Percentiles rank a stretch among this genome's conserved stretches.
Conservation (phyloP, 2,888 invertebrate species). For the Peribatodes rhomboidaria region DNA sequence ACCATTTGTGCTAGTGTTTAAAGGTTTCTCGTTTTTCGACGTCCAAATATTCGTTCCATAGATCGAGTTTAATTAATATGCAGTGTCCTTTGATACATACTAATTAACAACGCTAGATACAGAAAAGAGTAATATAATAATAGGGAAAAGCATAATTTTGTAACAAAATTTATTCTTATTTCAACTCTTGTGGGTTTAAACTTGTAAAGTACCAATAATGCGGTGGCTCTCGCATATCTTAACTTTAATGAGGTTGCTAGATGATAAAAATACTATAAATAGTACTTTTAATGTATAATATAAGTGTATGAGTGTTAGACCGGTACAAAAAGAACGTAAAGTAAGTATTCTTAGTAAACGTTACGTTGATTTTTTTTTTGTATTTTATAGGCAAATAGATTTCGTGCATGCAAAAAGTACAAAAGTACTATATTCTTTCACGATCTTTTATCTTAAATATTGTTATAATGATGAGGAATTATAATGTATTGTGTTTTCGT, state of each 20-base stretch:
- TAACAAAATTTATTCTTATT: background rate
- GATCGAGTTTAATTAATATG: too few relatives aligned
- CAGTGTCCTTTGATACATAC: too few relatives aligned
- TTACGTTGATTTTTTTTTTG: constrained; percentile 66
- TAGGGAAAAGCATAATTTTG: background rate
- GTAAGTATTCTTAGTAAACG: constrained; percentile 59
- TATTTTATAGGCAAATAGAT: constrained; percentile 63
- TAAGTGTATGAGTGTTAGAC: constrained; percentile 59
- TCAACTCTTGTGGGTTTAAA: background rate
- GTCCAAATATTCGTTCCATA: too few relatives aligned
- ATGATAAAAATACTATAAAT: constrained; percentile 53
- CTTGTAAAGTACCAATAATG: constrained; percentile 16
- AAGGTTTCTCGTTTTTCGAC: too few relatives aligned
- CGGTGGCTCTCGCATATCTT: constrained; percentile 28
- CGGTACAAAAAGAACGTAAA: constrained; percentile 57
- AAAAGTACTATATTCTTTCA: constrained; percentile 70
- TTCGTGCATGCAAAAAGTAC: constrained; percentile 75
- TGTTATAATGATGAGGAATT: constrained; percentile 79
- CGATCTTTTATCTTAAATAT: constrained; percentile 73
- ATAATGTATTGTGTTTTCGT: constrained; percentile 84
- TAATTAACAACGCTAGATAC: too few relatives aligned
- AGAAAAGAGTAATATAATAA: background rate
- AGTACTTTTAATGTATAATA: constrained; percentile 44
- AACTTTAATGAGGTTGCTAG: constrained; percentile 54
- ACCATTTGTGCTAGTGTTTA: too few relatives aligned